These are phyloP conservation scores for Periophthalmus magnuspinnatus DNA, from an alignment of 2,797 vertebrate genomes.

Conservation along the genomic window DNA sequence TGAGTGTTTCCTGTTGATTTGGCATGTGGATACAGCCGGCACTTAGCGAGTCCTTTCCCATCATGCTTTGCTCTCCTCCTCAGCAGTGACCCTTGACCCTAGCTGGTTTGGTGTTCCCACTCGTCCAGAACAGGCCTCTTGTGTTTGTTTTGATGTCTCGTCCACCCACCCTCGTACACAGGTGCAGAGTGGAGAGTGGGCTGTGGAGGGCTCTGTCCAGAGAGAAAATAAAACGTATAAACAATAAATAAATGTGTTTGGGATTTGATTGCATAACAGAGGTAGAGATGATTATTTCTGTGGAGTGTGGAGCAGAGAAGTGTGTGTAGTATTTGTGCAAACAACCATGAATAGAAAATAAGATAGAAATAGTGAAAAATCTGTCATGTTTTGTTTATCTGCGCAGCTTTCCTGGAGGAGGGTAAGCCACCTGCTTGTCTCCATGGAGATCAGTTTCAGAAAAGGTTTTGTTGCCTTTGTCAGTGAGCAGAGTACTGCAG, in stretches of 20 bases:
- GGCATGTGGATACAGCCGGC: neutral
- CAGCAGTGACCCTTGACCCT: neutral
- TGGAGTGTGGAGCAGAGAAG: neutral
- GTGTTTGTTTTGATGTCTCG: neutral
- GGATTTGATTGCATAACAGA: slow-evolving; percentile 2
- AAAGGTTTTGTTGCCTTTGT: too few relatives aligned
- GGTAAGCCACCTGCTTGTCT: too few relatives aligned
- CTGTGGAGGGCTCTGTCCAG: neutral
- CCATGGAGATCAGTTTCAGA: too few relatives aligned
- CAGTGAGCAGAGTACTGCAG: too few relatives aligned
- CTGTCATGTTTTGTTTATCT: too few relatives aligned
- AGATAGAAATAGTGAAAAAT: neutral
- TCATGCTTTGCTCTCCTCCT: slow-evolving; percentile 2
- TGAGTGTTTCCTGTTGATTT: neutral
- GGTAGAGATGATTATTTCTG: neutral
- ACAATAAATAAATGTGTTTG: neutral
- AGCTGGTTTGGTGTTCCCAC: neutral
- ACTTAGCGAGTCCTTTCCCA: neutral
- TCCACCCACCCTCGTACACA: neutral
- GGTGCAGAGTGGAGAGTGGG: slow-evolving; percentile 3
- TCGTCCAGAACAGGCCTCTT: neutral
- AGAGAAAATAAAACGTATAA: neutral
- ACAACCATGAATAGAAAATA: neutral
- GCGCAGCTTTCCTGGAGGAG: too few relatives aligned
- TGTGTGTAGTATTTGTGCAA: too few relatives aligned